These are phyloP conservation scores for Amphiprion percula DNA, from an alignment of 2,113 vertebrate genomes.

Conservation along the genomic window DNA sequence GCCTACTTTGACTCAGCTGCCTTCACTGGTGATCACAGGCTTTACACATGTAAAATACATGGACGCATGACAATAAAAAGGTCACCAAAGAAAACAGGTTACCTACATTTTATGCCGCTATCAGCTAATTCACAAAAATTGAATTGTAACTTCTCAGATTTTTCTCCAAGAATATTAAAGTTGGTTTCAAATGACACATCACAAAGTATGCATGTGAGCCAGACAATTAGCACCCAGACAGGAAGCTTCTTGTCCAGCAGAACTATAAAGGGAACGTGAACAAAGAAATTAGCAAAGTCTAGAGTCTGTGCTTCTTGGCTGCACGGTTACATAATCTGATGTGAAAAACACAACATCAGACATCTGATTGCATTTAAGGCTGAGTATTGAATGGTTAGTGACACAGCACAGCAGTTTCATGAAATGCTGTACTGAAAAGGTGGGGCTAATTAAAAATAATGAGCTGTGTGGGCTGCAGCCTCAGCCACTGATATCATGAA, in stretches of 20 bases:
- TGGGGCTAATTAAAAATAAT: constrained; percentile 66
- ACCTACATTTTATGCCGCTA: neutral
- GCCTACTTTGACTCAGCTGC: neutral
- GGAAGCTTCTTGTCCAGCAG: neutral
- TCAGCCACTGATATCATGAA: constrained; percentile 15
- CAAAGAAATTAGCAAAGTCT: constrained; percentile 4
- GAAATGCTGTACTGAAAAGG: constrained; percentile 42
- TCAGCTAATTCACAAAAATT: neutral
- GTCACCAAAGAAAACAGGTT: neutral
- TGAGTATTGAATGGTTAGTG: constrained; percentile 19
- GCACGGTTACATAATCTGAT: constrained; percentile 1
- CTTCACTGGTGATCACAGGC: no score
- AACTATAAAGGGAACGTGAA: neutral
- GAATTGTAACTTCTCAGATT: no score
- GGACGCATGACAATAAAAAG: no score
- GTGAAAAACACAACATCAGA: constrained; percentile 29
- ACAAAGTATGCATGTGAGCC: neutral
- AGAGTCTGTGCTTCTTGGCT: neutral
- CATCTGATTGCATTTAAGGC: constrained; percentile 16
- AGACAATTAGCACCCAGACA: constrained; percentile 4
- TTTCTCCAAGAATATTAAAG: no score
- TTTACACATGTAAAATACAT: no score
- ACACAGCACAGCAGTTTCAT: constrained; percentile 12
- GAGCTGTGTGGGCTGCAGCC: constrained; percentile 33
- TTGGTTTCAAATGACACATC: no score